Evolutionary conservation across 2,797 vertebrate species (phyloP).

Genomic region (Okamejei kenojei): DNA sequence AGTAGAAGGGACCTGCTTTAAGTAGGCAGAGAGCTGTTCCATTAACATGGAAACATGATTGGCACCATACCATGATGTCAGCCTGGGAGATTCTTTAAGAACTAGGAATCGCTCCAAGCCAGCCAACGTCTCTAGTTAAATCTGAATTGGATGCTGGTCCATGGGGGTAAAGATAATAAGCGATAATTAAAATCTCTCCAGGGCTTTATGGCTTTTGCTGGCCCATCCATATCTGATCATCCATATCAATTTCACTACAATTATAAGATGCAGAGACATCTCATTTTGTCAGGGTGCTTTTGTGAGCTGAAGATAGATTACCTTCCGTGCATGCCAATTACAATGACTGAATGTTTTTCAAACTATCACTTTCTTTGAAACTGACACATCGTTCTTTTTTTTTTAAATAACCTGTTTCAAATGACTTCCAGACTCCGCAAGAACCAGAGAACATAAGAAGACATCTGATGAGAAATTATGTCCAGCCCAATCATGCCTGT

Average conservation of each 20-base stretch:
- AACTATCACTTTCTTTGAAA: slow-evolving; percentile 16
- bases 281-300: background rate
- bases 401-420: background rate
- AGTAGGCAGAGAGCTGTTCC: background rate
- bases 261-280: background rate
- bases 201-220: background rate
- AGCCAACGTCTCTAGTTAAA: background rate
- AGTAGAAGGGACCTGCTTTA: background rate
- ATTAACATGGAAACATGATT: background rate
- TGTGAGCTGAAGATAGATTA: slow-evolving; percentile 2
- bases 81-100: background rate
- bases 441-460: background rate
- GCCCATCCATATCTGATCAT: background rate
- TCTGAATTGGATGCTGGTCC: background rate
- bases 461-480: background rate
- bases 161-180: background rate
- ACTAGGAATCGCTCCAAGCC: background rate
- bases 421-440: slow-evolving; percentile 2
- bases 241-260: background rate
- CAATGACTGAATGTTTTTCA: background rate
- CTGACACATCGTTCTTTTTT: background rate
- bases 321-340: background rate
- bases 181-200: background rate
- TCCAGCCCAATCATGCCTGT: background rate
- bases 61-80: background rate